These are phyloP conservation scores for Eleutherodactylus coqui DNA, from an alignment of 2,797 vertebrate genomes.

Conservation along the genomic window DNA sequence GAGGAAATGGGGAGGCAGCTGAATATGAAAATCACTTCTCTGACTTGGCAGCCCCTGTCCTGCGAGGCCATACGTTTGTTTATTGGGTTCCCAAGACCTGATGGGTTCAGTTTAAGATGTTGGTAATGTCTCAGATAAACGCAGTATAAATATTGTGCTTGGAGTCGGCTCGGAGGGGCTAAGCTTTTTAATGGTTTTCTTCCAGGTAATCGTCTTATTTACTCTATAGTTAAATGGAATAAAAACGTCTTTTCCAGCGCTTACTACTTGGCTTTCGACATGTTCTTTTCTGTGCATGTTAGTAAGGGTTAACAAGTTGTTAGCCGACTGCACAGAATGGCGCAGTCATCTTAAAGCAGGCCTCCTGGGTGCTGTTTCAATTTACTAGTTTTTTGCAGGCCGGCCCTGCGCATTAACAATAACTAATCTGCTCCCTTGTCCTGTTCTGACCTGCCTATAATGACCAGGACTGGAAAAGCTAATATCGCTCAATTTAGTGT, in stretches of 20 bases:
- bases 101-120: no score
- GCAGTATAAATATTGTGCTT: no score
- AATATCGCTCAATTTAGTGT: background rate
- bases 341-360: background rate
- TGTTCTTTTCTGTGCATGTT: background rate
- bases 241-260: no score
- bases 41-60: no score
- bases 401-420: constrained; percentile 32
- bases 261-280: background rate
- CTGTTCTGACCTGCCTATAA: constrained; percentile 31
- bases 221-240: background rate
- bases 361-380: constrained; percentile 42
- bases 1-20: no score
- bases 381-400: constrained; percentile 40
- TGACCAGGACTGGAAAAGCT: background rate
- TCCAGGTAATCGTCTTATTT: background rate
- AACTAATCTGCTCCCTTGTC: constrained; percentile 9
- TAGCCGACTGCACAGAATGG: constrained; percentile 9
- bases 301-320: constrained; percentile 27
- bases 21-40: no score
- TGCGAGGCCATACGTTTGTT: no score
- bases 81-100: no score
- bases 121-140: no score
- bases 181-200: no score
- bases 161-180: no score